Evolutionary conservation across 1,140 invertebrate genomes (phyloP), one percentile per base, ranked within the genome.

Genomic region (Anadara kagoshimensis): DNA sequence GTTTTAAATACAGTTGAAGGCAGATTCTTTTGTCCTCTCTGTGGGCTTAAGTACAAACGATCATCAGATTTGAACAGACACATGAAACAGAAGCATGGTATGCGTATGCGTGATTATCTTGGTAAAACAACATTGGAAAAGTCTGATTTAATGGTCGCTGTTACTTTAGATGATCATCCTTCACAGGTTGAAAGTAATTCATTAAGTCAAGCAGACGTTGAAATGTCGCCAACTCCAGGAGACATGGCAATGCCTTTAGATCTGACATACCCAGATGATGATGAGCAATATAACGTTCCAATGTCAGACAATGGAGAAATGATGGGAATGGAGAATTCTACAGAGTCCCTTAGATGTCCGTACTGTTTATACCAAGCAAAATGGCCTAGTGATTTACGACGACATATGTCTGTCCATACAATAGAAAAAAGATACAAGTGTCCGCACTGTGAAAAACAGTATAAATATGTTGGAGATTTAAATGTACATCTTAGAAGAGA

Each of bases 281-380:
- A 26, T 44, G 44, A 58, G 14, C 68, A 81, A 41, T 53, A 22
- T 62, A 71, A 78, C 64, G 36, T 66, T 45, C 57, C 64, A 49
- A 22, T 26, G 7, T 22, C 66, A 7, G 63, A 73, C 56, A 64
- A 53, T 64, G 45, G 22, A 10, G 22, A 51, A n/a, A 24, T 29
- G 45, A 18, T 74, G 47, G 24, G 66, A 18, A 61, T 68, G 20
- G 58, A 53, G 8, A 49, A 43, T 12, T 62, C 73, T 29, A 51
- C 47, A 62, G 73, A 76, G 24, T 67, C 78, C 20, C 65, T 85
- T 10, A 83, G 87, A 69, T 95, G 94, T 83, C 92, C 92, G 78
- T 91, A 92, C 66, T 95, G 94, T 83, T 93, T 93, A 3, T 93
- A 95, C 84, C 91, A 94, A 86, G 94, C 94, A 69, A 96, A 95